Percentiles rank a stretch among this genome's conserved stretches.
These are phyloP conservation scores for Macropus fuliginosus DNA, from an alignment of 2,797 vertebrate species.

Conservation along the genomic window DNA sequence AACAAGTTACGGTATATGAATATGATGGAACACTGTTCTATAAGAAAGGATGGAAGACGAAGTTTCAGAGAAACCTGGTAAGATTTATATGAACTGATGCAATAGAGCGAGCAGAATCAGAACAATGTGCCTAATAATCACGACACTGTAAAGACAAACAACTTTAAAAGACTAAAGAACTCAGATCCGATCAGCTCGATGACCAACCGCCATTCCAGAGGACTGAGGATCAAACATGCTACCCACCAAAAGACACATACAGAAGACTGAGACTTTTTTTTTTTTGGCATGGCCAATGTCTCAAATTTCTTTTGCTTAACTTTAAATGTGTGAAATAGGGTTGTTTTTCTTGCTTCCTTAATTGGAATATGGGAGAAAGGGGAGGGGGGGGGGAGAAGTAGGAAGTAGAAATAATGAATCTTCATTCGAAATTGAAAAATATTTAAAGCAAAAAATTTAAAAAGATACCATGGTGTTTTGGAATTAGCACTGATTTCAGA, in stretches of 20 bases:
- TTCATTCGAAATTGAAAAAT: background rate
- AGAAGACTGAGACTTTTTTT: background rate
- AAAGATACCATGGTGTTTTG: background rate
- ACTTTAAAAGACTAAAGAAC: background rate
- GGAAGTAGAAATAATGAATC: background rate
- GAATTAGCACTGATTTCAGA: background rate
- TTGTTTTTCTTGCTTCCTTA: background rate
- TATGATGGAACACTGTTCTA: background rate
- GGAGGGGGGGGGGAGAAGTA: background rate
- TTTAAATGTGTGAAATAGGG: background rate
- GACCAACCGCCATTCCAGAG: background rate
- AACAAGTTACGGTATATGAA: background rate
- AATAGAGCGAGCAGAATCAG: background rate
- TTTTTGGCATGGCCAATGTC: background rate
- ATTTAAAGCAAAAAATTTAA: background rate
- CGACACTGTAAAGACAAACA: background rate
- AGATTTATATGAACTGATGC: background rate
- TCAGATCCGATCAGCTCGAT: background rate
- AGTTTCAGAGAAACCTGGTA: background rate
- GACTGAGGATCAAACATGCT: background rate
- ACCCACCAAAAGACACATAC: background rate
- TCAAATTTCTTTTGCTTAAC: background rate
- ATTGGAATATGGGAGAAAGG: background rate
- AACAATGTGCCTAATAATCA: background rate
- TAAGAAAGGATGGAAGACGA: background rate